These are phyloP conservation scores for Mus caroli DNA, from an alignment of 2,797 vertebrate species.

Conservation along the genomic window DNA sequence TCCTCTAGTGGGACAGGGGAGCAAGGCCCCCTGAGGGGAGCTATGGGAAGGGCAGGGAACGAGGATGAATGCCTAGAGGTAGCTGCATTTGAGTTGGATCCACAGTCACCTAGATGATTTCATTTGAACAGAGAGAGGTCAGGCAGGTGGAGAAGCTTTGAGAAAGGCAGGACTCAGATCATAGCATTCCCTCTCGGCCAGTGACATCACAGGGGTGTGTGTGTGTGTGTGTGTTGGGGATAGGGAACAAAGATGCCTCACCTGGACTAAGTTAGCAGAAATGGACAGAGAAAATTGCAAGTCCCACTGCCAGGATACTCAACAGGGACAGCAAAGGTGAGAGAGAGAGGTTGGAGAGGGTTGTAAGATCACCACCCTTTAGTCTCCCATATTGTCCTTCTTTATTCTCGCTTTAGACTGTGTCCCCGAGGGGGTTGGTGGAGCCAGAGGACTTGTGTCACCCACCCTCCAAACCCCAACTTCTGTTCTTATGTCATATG, in stretches of 20 bases:
- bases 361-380: background rate
- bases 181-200: background rate
- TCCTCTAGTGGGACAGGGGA: background rate
- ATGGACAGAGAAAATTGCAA: background rate
- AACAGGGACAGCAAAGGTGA: background rate
- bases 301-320: background rate
- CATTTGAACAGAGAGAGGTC: background rate
- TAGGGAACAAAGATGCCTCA: background rate
- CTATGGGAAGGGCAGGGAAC: background rate
- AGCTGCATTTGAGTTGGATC: background rate
- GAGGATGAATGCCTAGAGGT: background rate
- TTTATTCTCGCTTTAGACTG: background rate
- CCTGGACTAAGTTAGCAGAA: background rate
- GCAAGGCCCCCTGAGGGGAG: too few species aligned
- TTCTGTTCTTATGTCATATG: rapidly evolving
- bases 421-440: rapidly evolving
- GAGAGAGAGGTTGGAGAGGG: background rate
- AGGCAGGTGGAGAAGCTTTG: background rate
- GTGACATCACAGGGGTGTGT: background rate
- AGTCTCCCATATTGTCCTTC: background rate
- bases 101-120: too few species aligned
- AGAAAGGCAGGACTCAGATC: too few species aligned
- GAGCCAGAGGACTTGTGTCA: background rate
- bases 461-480: rapidly evolving
- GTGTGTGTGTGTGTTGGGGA: too few species aligned